A percentile compares a stretch with the other conserved stretches of the same genome.
Conservation (phyloP, 2,888 invertebrate species). For the Aspidapion aeneum region DNA sequence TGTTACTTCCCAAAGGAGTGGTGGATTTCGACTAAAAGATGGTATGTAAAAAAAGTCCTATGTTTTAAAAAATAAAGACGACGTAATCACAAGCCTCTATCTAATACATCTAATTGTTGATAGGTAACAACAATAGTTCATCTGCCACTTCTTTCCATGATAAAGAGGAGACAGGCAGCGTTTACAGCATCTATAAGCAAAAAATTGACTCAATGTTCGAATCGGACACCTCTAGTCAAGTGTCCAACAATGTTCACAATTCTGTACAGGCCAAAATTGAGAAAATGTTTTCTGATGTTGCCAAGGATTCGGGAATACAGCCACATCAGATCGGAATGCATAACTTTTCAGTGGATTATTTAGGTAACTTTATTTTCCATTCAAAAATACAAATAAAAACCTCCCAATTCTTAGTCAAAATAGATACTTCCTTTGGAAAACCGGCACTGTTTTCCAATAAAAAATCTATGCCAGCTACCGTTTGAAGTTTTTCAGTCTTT, state of each 20-base stretch:
- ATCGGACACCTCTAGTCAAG: slow-evolving; percentile 52
- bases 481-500: too few species aligned
- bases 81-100: slow-evolving; percentile 25
- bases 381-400: too few species aligned
- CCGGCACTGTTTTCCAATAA: too few species aligned
- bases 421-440: too few species aligned
- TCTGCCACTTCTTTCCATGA: not conserved
- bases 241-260: slow-evolving; percentile 56
- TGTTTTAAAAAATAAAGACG: slow-evolving; percentile 6
- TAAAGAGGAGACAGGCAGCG: slow-evolving; percentile 42
- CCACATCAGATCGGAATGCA: slow-evolving; percentile 52
- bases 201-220: slow-evolving; percentile 83
- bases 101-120: too few species aligned
- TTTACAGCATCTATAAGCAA: slow-evolving; percentile 72
- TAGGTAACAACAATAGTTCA: not conserved
- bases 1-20: slow-evolving; percentile 34
- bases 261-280: slow-evolving; percentile 85
- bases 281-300: slow-evolving; percentile 76
- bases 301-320: slow-evolving; percentile 54
- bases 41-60: slow-evolving; percentile 10
- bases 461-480: too few species aligned
- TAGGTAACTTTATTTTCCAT: too few species aligned
- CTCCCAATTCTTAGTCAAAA: too few species aligned
- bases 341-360: slow-evolving; percentile 69
- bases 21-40: slow-evolving; percentile 22